These are phyloP conservation scores for Brachionichthys hirsutus DNA, from an alignment of 2,113 vertebrate genomes.

Conservation along the genomic window DNA sequence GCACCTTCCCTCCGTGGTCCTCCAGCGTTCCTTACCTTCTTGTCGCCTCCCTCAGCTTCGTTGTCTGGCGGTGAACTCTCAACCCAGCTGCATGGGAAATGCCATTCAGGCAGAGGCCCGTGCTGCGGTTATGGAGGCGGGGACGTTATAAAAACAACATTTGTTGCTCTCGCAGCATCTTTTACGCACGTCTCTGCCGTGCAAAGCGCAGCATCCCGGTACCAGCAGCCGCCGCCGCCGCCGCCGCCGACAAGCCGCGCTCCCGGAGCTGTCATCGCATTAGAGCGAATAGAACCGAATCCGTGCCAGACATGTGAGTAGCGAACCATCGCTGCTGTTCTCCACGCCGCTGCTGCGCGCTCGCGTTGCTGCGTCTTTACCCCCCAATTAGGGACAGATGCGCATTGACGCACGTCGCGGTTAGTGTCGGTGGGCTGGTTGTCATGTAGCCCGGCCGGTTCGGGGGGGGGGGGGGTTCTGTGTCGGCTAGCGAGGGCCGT, in stretches of 20 bases:
- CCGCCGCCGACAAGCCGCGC: slow-evolving; percentile 51
- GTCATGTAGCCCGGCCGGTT: slow-evolving; percentile 37
- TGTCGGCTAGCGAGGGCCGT: slow-evolving; percentile 37
- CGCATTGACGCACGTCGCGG: slow-evolving; percentile 41
- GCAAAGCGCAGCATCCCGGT: slow-evolving; percentile 62
- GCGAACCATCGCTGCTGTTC: slow-evolving; percentile 64
- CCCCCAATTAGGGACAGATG: slow-evolving; percentile 18
- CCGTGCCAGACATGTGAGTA: slow-evolving; percentile 83
- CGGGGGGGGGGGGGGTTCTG: slow-evolving; percentile 34
- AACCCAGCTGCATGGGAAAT: slow-evolving; percentile 81
- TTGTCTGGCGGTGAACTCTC: slow-evolving; percentile 83
- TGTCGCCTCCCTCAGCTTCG: slow-evolving; percentile 73
- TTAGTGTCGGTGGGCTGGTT: slow-evolving; percentile 32
- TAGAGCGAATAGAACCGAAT: slow-evolving; percentile 48
- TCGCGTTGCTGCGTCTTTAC: slow-evolving; percentile 34
- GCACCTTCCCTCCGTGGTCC: slow-evolving; percentile 75
- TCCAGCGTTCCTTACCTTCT: slow-evolving; percentile 81
- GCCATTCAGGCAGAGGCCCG: slow-evolving; percentile 81
- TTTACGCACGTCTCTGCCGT: slow-evolving; percentile 47
- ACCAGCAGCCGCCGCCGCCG: slow-evolving; percentile 41
- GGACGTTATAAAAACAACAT: slow-evolving; percentile 72
- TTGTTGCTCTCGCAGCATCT: slow-evolving; percentile 61
- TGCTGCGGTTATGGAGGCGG: slow-evolving; percentile 79
- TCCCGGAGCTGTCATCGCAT: slow-evolving; percentile 60
- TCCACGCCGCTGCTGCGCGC: no score